Base-by-base conservation (phyloP, 2,113 vertebrate genomes). In the Xenotilapia longispinis region DNA sequence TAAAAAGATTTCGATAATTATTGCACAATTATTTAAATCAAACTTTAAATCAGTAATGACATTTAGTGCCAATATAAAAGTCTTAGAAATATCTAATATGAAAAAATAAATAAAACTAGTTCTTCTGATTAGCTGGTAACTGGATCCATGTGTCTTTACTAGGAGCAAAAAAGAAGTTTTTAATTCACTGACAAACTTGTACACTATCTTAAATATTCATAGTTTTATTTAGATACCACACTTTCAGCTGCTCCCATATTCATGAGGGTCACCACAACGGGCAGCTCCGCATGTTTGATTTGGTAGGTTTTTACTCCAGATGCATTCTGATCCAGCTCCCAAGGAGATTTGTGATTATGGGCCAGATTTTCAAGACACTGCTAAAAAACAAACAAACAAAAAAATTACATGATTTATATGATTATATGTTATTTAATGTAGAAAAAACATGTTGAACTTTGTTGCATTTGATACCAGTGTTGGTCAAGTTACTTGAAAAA, bases 121-220 rank as follows among this genome's bases (percentile, higher is more conserved):
- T 65, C 17, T 1, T 36, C 31, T 63, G 17, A 1, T 63, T 63
- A 36, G 58, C 31, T 19, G 17, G 58, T 11, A 33, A 36, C 58
- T 63, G 0, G 0, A 7, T 36, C 60, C 60, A 36, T 2, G 31
- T 36, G 6, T 65, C 60, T 65, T 36, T 65, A 65, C 31, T 1
- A 12, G 60, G 31, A 0, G 5, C 15, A 63, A 63, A 63, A 63
- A 63, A 36, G 1, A 17, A 3, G 58, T 63, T 63, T 36, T 63
- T n/a, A 63, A 63, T 63, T 11, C 4, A n/a, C 58, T 63, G 58
- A 63, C 1, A 63, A 1, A n/a, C 31, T n/a, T 63, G 4, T 36
- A n/a, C 9, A 36, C 31, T 65, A 36, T 65, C 60, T 65, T 65
- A 65, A 65, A 36, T 65, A 36, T 36, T 65, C 17, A 36, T n/a